These are phyloP conservation scores for Nephrotoma flavescens DNA, from an alignment of 2,888 invertebrate genomes.

Conservation along the genomic window DNA sequence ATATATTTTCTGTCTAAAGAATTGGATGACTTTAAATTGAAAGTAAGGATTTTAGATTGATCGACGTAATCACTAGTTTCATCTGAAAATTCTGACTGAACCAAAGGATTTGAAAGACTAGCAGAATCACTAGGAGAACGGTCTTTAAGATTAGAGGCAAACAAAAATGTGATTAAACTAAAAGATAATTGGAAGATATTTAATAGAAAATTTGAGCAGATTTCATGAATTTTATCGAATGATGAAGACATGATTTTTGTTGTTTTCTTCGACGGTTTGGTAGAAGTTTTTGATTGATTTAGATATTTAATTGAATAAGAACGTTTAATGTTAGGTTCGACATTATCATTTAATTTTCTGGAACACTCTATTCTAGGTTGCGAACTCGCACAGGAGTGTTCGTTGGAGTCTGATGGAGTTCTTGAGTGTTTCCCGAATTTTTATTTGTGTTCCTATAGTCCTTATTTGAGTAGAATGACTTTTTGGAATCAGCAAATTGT, in stretches of 20 bases:
- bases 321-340: neutral
- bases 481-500: neutral
- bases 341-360: neutral
- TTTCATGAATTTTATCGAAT: neutral
- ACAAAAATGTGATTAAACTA: neutral
- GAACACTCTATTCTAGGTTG: neutral
- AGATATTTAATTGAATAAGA: neutral
- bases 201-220: neutral
- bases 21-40: neutral
- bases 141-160: neutral
- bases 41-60: neutral
- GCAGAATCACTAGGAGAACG: neutral
- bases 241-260: neutral
- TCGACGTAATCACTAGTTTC: neutral
- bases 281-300: neutral
- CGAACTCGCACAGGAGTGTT: neutral
- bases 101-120: neutral
- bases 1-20: neutral
- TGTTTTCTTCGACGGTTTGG: neutral
- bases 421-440: neutral
- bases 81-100: neutral
- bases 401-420: neutral
- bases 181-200: neutral
- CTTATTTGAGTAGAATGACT: neutral
- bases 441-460: neutral